A percentile compares a stretch with the other conserved stretches of the same genome.
Conservation (phyloP, 2,888 invertebrate genomes). For the Stomorhina lunata region DNA sequence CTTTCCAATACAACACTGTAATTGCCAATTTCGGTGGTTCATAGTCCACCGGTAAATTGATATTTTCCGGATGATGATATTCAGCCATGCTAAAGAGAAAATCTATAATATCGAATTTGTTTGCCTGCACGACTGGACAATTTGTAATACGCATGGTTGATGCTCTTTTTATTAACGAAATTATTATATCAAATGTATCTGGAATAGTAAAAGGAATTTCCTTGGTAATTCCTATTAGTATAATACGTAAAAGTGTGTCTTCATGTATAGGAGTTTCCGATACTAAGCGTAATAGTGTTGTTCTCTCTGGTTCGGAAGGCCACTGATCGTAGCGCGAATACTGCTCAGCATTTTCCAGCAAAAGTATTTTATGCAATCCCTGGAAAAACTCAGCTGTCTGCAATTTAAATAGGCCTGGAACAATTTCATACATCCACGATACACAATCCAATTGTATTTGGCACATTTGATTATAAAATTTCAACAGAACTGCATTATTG, state of each 20-base stretch:
- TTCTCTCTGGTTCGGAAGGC: slow-evolving; percentile 95
- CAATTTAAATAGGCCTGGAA: slow-evolving; percentile 87
- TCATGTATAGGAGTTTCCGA: slow-evolving; percentile 94
- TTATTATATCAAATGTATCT: slow-evolving; percentile 92
- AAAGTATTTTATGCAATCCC: slow-evolving; percentile 88
- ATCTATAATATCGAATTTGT: slow-evolving; percentile 92
- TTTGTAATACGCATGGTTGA: slow-evolving; percentile 88
- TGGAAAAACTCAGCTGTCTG: slow-evolving; percentile 87
- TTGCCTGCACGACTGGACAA: slow-evolving; percentile 86
- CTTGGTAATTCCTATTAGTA: slow-evolving; percentile 87
- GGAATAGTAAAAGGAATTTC: slow-evolving; percentile 90
- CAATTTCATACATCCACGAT: slow-evolving; percentile 92
- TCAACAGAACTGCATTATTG: slow-evolving; percentile 74
- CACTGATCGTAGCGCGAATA: slow-evolving; percentile 93
- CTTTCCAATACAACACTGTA: slow-evolving; percentile 96
- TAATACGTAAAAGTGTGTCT: slow-evolving; percentile 89
- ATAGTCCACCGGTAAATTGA: slow-evolving; percentile 90
- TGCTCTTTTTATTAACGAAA: slow-evolving; percentile 91
- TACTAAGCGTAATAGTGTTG: slow-evolving; percentile 87
- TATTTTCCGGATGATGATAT: slow-evolving; percentile 96
- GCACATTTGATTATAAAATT: slow-evolving; percentile 80
- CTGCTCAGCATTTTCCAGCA: slow-evolving; percentile 88
- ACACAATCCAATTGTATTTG: slow-evolving; percentile 92
- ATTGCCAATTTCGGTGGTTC: slow-evolving; percentile 93
- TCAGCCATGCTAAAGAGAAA: slow-evolving; percentile 93